Base-by-base conservation (phyloP, 2,797 vertebrate genomes). In the Serranus cabrilla region DNA sequence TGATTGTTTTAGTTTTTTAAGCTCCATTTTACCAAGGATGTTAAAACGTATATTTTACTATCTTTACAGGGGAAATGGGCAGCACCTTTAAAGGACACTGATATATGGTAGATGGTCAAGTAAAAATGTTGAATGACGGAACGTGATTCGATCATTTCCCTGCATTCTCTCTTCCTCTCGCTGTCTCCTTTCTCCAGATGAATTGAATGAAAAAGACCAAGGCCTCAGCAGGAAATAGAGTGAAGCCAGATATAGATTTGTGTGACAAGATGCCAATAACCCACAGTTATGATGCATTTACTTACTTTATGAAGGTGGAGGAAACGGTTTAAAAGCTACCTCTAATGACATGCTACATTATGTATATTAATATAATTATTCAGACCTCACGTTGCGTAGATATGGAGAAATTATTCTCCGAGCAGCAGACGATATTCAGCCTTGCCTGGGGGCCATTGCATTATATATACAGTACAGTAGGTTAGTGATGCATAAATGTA, bases 341-440 rank as follows among this genome's bases (percentile, higher is more conserved):
- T 65, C 47, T 66, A 62, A 81, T 66, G 50, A 54, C 43, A 54
- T 11, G 45, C 56, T 54, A 42, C 18, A 66, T 79, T 80, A 77
- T 76, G 45, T 43, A 76, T 80, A 62, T 78, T 40, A 25, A 37
- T 43, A 75, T 71, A 65, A 83, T 84, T 78, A 83, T 84, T 77
- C 56, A 83, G 64, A 51, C 23, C 31, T 23, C 71, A 70, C 4
- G n/a, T n/a, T 56, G 60, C 43, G 21, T 59, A 71, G 80, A 85
- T 76, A 80, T 40, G 61, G 16, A 65, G 37, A 49, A 55, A 78
- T 78, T 34, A 78, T 84, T 72, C 72, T 59, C 27, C 69, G n/a
- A 76, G 76, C 51, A 54, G 37, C 21, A 54, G 58, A 77, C 14
- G 10, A 55, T 42, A 67, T 65, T 40, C 47, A 69, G 57, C 65